phyloP scores from a whole-genome alignment of 1,140 invertebrate species.

The Parapsyche elsis region DNA sequence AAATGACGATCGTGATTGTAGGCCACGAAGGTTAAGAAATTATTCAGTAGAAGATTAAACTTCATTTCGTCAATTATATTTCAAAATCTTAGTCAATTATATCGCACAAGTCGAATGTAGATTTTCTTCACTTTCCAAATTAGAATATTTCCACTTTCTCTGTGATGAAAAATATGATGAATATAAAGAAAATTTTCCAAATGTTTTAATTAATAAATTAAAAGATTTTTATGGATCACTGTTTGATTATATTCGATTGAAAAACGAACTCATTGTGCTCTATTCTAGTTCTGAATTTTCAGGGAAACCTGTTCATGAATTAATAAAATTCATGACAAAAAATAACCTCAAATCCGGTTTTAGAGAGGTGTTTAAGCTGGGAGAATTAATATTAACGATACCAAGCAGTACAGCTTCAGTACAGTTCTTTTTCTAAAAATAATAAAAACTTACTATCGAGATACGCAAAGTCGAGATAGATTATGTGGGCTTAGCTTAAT shows the following conservation, averaged over 20 bases:
- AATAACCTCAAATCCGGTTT: background rate
- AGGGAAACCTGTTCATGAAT: background rate
- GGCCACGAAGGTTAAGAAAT: background rate
- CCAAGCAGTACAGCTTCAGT: background rate
- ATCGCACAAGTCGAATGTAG: background rate
- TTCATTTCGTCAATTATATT: background rate
- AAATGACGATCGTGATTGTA: background rate
- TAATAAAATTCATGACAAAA: constrained; percentile 5
- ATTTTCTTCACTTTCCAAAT: background rate
- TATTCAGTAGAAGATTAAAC: background rate
- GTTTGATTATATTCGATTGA: background rate
- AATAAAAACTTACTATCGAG: background rate
- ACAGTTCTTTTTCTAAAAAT: background rate
- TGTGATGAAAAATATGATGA: background rate
- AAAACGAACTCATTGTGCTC: background rate
- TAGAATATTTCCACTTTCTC: background rate
- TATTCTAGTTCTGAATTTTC: background rate
- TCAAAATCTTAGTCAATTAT: background rate
- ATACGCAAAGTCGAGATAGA: background rate
- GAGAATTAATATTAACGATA: background rate
- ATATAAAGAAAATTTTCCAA: background rate
- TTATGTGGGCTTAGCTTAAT: constrained; percentile 18
- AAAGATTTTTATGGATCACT: background rate
- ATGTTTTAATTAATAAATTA: background rate
- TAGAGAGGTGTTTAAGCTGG: background rate